Conservation (phyloP, 1,140 invertebrate genomes). For the Drosophila azteca region DNA sequence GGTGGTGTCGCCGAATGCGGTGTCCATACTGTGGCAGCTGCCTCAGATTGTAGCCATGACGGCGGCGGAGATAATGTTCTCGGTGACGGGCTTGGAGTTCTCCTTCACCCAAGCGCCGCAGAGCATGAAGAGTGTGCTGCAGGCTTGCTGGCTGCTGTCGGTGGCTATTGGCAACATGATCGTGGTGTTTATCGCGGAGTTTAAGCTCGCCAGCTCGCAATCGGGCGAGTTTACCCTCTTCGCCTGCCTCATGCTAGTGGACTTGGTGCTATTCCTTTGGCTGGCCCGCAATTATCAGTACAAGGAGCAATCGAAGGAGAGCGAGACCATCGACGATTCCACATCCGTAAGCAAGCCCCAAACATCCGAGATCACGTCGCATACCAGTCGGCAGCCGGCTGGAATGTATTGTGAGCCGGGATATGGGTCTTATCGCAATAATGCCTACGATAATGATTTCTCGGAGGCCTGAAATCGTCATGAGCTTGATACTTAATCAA, state of each 20-base stretch:
- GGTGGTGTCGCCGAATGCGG: slow-evolving; percentile 87
- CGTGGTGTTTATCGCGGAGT: slow-evolving; percentile 90
- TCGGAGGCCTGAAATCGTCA: slow-evolving; percentile 21
- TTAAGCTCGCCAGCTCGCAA: slow-evolving; percentile 71
- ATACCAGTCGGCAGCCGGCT: background rate
- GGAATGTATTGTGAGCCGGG: slow-evolving; percentile 14
- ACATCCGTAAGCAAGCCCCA: background rate
- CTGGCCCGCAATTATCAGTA: slow-evolving; percentile 89
- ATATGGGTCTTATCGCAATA: slow-evolving; percentile 46
- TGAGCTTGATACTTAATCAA: too few relatives aligned
- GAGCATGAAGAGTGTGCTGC: slow-evolving; percentile 96
- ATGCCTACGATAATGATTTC: slow-evolving; percentile 48
- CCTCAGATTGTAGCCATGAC: slow-evolving; percentile 95
- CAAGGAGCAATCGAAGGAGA: slow-evolving; percentile 39
- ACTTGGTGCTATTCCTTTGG: slow-evolving; percentile 91
- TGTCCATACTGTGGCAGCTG: slow-evolving; percentile 93
- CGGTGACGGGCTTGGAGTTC: slow-evolving; percentile 95
- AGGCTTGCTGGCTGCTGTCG: slow-evolving; percentile 95
- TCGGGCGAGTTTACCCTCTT: slow-evolving; percentile 94
- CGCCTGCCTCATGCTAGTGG: slow-evolving; percentile 91
- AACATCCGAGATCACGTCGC: background rate
- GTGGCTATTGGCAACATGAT: slow-evolving; percentile 96
- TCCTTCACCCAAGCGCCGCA: slow-evolving; percentile 94
- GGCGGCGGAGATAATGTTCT: slow-evolving; percentile 93
- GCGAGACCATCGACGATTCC: background rate